These are phyloP conservation scores for Salvelinus fontinalis DNA, from an alignment of 2,113 vertebrate genomes.

Conservation along the genomic window DNA sequence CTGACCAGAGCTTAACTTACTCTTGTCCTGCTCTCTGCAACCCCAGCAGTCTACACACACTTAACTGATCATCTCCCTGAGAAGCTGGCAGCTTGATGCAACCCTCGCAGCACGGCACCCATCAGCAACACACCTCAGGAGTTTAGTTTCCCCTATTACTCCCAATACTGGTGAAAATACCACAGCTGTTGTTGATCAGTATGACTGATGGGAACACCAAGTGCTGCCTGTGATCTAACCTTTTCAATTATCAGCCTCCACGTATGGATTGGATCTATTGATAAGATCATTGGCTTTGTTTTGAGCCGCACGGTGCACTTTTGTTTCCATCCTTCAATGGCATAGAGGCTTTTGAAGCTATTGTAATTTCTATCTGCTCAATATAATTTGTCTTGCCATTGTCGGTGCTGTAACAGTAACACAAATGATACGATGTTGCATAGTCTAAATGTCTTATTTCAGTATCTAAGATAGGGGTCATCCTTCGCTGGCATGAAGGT, in stretches of 20 bases:
- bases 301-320: slow-evolving; percentile 29
- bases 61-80: slow-evolving; percentile 32
- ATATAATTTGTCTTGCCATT: slow-evolving; percentile 15
- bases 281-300: slow-evolving; percentile 67
- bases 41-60: slow-evolving; percentile 47
- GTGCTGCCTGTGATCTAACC: slow-evolving; percentile 55
- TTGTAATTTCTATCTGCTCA: slow-evolving; percentile 41
- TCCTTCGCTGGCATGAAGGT: too few relatives aligned
- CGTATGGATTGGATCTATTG: slow-evolving; percentile 67
- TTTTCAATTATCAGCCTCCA: slow-evolving; percentile 50
- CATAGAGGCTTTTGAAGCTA: slow-evolving; percentile 19
- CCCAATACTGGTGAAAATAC: neutral
- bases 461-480: too few relatives aligned
- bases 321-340: slow-evolving; percentile 42
- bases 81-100: slow-evolving; percentile 58
- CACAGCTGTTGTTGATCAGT: slow-evolving; percentile 56
- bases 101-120: slow-evolving; percentile 54
- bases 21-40: slow-evolving; percentile 12
- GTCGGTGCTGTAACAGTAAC: too few relatives aligned
- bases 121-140: slow-evolving; percentile 50
- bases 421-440: too few relatives aligned
- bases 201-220: slow-evolving; percentile 48
- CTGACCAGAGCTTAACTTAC: neutral
- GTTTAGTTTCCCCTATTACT: slow-evolving; percentile 31
- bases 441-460: too few relatives aligned